Base-by-base conservation (phyloP, 53 echinoderm and acorn worm species). In the Echinarachnius parma region DNA sequence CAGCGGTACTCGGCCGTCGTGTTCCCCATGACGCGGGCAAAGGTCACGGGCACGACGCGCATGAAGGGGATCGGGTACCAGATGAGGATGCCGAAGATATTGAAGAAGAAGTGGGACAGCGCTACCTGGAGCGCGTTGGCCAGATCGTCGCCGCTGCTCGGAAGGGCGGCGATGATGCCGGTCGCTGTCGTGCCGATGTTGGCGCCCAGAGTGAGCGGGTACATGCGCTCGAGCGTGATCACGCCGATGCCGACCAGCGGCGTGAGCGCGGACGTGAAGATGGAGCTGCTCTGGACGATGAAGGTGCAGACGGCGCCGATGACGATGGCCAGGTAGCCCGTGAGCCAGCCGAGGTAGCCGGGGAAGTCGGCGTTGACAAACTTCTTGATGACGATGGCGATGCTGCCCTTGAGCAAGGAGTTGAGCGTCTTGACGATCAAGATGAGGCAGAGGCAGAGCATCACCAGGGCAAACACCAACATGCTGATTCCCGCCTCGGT, bases 181-280 rank as follows among this genome's bases (percentile, higher is more conserved):
- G 96, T 96, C 0, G 90, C 91, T 4, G 96, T 96, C 26, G 96
- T 96, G 2, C 96, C 96, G 59, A 96, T 88, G 60, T 96, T 96
- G 3, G 96, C 80, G 1, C 96, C 96, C 30, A 96, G 83, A 16
- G 96, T 96, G 45, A 96, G 76, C 2, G 96, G 96, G 62, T 91
- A 96, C 91, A 96, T 91, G 9, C 96, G 68, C 1, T 96, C 96
- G 39, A 96, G 56, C 21, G 85, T 78, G 62, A 96, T 91, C 44
- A 96, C 89, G 1, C 96, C 96, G 14, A 96, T 82, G 11, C 96
- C 96, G 21, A 96, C 96, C 8, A 96, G 88, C 4, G 96, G 96
- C 1, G 96, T 96, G 21, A 96, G 62, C 9, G 96, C 96, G 9
- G 96, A 96, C 1, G 96, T 96, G 65, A 96, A 96, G 52, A 96